Base-by-base conservation (phyloP, 2,113 vertebrate species). In the Salvator merianae region DNA sequence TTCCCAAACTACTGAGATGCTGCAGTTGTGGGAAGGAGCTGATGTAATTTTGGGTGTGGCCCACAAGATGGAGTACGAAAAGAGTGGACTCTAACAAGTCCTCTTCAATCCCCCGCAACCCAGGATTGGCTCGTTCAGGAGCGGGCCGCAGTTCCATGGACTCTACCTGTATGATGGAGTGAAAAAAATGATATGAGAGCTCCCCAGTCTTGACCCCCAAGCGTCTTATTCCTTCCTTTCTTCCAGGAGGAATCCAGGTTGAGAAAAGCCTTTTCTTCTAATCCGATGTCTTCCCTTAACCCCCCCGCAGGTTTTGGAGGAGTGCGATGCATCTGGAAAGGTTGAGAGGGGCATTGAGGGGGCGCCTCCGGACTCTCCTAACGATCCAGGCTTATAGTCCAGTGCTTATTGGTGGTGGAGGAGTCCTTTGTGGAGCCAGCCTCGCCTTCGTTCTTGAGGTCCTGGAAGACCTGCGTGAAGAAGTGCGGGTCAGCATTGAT, bases 381-480 rank as follows among this genome's bases (percentile, higher is more conserved):
- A 87, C 98, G 97, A 92, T 99, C 98, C 96, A 98, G 93, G 93
- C 96, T 97, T 76, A 96, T 96, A 89, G 96, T 97, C 95, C 96
- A 96, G 91, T 96, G 97, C 93, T 96, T 96, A 20, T 62, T 18
- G 72, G 92, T 89, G 81, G 91, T 80, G 78, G 93, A 87, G 74
- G 92, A 82, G 78, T 97, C 97, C 92, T 90, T 94, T 83, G 86
- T 88, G 78, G 92, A 92, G 77, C 89, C 92, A 66, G 88, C 90
- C 73, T 98, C 97, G 62, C 97, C 97, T 84, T 99, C 98, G 89
- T 97, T 97, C 95, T 99, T 99, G 89, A 99, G 97, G 93, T 99
- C 98, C 92, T 98, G 98, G 92, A 99, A 98, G 91, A 99, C 97
- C 96, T 99, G 96, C 76, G 98, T 99, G 96, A 99, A 99, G 96